Evolutionary conservation across 1,140 invertebrate species (phyloP).

Genomic region (Drepana arcuata): DNA sequence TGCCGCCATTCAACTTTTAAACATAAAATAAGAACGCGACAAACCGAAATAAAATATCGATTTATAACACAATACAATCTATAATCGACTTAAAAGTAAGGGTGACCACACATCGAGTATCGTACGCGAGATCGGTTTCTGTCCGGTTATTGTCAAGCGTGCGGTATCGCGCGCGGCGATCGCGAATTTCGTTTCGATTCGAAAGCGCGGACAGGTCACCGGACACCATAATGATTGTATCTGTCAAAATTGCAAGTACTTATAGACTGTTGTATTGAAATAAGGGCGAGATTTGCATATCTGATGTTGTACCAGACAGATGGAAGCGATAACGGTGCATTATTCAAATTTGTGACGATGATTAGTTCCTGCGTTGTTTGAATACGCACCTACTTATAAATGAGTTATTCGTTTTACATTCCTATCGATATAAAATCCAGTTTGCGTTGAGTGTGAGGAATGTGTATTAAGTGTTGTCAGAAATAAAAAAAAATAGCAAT

Average conservation of each 20-base stretch:
- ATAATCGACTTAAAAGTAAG: slow-evolving; percentile 58
- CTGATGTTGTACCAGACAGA: no score
- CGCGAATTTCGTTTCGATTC: slow-evolving; percentile 25
- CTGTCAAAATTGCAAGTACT: slow-evolving; percentile 29
- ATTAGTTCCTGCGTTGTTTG: no score
- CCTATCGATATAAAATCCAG: no score
- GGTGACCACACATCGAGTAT: slow-evolving; percentile 48
- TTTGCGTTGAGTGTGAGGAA: no score
- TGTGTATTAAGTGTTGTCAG: no score
- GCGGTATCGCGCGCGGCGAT: slow-evolving; percentile 33
- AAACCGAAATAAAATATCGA: slow-evolving; percentile 55
- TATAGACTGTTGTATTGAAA: no score
- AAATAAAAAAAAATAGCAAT: no score
- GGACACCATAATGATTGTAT: slow-evolving; percentile 26
- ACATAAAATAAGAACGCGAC: slow-evolving; percentile 16
- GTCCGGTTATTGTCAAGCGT: slow-evolving; percentile 51
- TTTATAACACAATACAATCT: slow-evolving; percentile 67
- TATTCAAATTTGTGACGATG: no score
- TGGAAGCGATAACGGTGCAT: no score
- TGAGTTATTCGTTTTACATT: no score
- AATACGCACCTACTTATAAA: no score
- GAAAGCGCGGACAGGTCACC: slow-evolving; percentile 24
- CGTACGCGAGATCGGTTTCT: slow-evolving; percentile 29
- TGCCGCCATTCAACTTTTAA: slow-evolving; percentile 1
- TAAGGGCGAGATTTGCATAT: no score